phyloP scores from a whole-genome alignment of 2,888 invertebrate genomes.

The Aphodius granarius region DNA sequence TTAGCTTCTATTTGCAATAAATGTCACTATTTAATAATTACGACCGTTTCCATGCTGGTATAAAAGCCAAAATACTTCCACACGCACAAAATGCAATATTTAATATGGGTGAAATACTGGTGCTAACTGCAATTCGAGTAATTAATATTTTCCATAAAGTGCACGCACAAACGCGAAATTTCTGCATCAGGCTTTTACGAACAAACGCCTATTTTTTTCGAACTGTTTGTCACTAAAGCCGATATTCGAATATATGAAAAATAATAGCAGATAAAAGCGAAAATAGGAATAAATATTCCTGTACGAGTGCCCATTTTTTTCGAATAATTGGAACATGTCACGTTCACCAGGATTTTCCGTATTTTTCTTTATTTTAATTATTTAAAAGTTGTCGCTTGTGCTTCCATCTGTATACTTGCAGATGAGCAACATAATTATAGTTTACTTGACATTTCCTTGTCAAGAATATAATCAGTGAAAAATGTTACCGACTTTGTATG shows the following conservation, averaged over 20 bases:
- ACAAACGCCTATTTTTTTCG: not conserved
- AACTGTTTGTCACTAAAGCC: not conserved
- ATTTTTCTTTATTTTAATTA: no score
- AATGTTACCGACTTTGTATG: constrained; percentile 5
- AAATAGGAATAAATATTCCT: not conserved
- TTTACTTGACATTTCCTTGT: not conserved
- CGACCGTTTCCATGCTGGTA: no score
- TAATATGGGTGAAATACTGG: not conserved
- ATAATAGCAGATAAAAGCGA: not conserved
- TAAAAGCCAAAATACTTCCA: not conserved
- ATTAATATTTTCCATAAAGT: not conserved
- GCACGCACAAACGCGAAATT: not conserved
- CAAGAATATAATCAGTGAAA: not conserved
- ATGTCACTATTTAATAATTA: no score
- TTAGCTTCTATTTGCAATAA: no score
- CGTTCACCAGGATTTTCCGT: no score
- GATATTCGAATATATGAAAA: not conserved
- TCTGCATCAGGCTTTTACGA: not conserved
- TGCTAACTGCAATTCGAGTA: not conserved
- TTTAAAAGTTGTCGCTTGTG: no score
- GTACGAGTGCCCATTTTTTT: not conserved
- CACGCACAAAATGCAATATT: no score
- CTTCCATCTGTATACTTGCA: no score
- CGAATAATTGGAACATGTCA: no score
- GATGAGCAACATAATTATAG: no score